phyloP scores from a whole-genome alignment of 2,797 vertebrate genomes.

The Acomys russatus region DNA sequence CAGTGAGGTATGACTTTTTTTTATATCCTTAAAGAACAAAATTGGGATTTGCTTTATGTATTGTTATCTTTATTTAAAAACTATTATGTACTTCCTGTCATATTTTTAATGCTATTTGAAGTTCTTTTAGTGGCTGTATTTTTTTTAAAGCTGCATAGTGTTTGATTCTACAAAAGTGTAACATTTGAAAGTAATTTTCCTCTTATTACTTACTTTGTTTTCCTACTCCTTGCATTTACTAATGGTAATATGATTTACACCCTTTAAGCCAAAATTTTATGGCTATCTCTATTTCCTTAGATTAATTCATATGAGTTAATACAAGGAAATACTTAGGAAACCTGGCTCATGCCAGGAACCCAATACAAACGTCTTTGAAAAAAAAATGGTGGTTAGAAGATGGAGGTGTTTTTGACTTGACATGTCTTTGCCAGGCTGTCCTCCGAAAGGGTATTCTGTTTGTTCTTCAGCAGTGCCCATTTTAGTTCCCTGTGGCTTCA shows the following conservation, averaged over 20 bases:
- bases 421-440: conserved; percentile 5
- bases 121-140: conserved; percentile 27
- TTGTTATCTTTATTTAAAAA: background rate
- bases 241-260: conserved; percentile 5
- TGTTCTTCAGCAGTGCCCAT: background rate
- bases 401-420: conserved; percentile 36
- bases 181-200: conserved; percentile 35
- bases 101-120: conserved; percentile 28
- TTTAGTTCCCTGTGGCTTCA: conserved; percentile 34
- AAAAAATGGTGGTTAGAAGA: conserved; percentile 45
- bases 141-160: conserved; percentile 7
- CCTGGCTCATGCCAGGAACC: background rate
- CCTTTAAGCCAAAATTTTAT: conserved; percentile 36
- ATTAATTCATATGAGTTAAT: conserved; percentile 55
- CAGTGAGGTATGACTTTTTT: background rate
- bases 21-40: conserved; percentile 1
- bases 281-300: conserved; percentile 26
- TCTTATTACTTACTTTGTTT: conserved; percentile 41
- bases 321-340: conserved; percentile 45
- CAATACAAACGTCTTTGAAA: conserved; percentile 44
- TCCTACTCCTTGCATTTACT: conserved; percentile 35
- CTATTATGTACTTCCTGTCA: background rate
- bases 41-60: conserved; percentile 1
- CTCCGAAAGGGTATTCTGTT: conserved; percentile 52
- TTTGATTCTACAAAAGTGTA: conserved; percentile 50